Evolutionary conservation across 2,888 invertebrate genomes (phyloP), one percentile per base, ranked within the genome.

Genomic region (Syritta pipiens): DNA sequence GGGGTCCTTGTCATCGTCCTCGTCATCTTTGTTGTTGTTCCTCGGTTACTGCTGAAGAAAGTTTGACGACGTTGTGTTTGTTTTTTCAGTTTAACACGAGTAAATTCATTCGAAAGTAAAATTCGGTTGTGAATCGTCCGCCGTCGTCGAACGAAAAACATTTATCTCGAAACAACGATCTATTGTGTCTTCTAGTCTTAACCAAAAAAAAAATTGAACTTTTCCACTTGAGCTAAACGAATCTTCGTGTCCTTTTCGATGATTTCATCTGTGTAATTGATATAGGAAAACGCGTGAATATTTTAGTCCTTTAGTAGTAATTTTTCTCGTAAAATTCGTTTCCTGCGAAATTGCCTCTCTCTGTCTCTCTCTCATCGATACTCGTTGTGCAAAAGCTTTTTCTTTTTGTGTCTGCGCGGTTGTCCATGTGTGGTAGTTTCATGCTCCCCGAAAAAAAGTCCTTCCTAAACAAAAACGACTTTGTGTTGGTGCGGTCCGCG

Each of bases 381-480:
- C 82, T 85, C 77, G 69, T 59, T 76, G 62, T 17, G 12, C 14
- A 12, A 71, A 65, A 75, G 63, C 68, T 81, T 83, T 81, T 74
- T 81, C 74, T 65, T 9, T 28, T 10, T 53, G 68, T 20, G 42
- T 32, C n/a, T 19, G 19, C 12, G 28, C 9, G 2, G 5, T 1
- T 37, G 48, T 40, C 35, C 30, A 19, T 60, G 24, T 20, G 19
- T 37, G 37, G 12, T 6, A n/a, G 37, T 14, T n/a, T n/a, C n/a
- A n/a, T n/a, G n/a, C n/a, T n/a, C n/a, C n/a, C n/a, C n/a, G n/a
- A n/a, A 40, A 55, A 40, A 42, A 28, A 42, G 42, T 57, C 55
- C 17, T 37, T 40, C 17, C 19, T 10, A 30, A 6, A 35, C 14
- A 14, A 14, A 32, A 32, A 32, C 32, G 32, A 14, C 35, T 35